These are phyloP conservation scores for Oscheius sp. DNA, from an alignment of 2,888 invertebrate genomes.

Conservation along the genomic window DNA sequence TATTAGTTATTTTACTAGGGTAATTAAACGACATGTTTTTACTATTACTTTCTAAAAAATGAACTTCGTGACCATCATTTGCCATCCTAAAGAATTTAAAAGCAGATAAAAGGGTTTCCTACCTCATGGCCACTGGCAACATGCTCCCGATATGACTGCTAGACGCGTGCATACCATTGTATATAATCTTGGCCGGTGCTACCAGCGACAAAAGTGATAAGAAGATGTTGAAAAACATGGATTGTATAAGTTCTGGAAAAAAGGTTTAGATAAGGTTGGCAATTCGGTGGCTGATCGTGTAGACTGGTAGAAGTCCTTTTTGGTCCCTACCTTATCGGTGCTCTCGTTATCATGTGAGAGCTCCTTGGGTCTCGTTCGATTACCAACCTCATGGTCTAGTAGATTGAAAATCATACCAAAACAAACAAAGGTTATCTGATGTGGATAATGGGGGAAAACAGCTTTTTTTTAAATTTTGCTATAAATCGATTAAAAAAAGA, in stretches of 20 bases:
- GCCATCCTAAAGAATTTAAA: constrained; percentile 31
- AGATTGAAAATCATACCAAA: neutral
- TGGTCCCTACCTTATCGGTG: constrained; percentile 23
- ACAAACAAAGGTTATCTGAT: neutral
- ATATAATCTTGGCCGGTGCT: constrained; percentile 35
- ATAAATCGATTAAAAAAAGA: too few relatives aligned
- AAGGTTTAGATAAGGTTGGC: constrained; percentile 2
- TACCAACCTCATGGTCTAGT: neutral
- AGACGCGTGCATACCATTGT: constrained; percentile 47
- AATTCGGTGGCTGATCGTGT: neutral
- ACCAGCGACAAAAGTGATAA: neutral
- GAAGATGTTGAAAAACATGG: neutral
- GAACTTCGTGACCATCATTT: constrained; percentile 47
- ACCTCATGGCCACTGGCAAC: constrained; percentile 46
- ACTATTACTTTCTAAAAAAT: constrained; percentile 46
- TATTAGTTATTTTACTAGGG: constrained; percentile 37
- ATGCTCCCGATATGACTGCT: constrained; percentile 45
- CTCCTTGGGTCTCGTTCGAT: neutral
- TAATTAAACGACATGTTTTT: constrained; percentile 40
- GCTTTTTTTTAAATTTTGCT: too few relatives aligned
- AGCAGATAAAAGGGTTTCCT: neutral
- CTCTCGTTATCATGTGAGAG: constrained; percentile 13
- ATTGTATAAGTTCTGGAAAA: neutral
- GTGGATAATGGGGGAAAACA: neutral
- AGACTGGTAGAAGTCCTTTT: constrained; percentile 1